Base-by-base conservation (phyloP, 2,797 vertebrate genomes). In the Champsocephalus gunnari region DNA sequence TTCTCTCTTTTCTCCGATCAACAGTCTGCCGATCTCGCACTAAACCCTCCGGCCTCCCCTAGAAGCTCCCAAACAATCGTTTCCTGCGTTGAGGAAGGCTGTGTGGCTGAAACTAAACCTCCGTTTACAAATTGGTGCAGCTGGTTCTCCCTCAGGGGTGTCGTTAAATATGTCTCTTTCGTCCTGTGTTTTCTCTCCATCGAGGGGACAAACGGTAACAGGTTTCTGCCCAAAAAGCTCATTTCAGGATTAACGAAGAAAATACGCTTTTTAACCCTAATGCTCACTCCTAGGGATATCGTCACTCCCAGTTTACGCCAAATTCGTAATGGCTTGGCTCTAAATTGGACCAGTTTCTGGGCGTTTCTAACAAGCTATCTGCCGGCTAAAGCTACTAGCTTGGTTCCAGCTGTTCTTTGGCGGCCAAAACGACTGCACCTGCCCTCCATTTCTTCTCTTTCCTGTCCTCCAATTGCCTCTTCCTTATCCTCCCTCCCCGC, bases 141-240 rank as follows among this genome's bases (percentile, higher is more conserved):
- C 19, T 82, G 85, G 87, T 80, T 84, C 67, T 91, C 93, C 71
- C 91, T 93, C 19, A 94, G 94, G 79, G 90, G 84, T 73, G 93
- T 95, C 76, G 92, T 84, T 86, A 96, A 92, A 87, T 94, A 89
- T 13, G 86, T 93, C 2, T 87, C 89, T 65, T 89, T 96, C 32
- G 59, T 91, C n/a, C 62, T 93, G 43, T 83, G 77, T 59, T 91
- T 92, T n/a, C 87, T 83, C 75, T 95, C 95, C 0, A 57, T 95
- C 58, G 93, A 95, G 67, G 94, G 95, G 83, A 92, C 93, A 69
- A 93, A 93, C 57, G 95, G 91, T 16, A 94, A 89, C 48, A 87
- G 93, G 48, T 90, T 87, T 77, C 90, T 93, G 72, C 93, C 95
- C 77, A 28, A 43, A 4, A 84, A 74, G 53, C 11, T 80, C 0